Evolutionary conservation across 1,140 invertebrate genomes (phyloP).

Genomic region (Oedothorax gibbosus): DNA sequence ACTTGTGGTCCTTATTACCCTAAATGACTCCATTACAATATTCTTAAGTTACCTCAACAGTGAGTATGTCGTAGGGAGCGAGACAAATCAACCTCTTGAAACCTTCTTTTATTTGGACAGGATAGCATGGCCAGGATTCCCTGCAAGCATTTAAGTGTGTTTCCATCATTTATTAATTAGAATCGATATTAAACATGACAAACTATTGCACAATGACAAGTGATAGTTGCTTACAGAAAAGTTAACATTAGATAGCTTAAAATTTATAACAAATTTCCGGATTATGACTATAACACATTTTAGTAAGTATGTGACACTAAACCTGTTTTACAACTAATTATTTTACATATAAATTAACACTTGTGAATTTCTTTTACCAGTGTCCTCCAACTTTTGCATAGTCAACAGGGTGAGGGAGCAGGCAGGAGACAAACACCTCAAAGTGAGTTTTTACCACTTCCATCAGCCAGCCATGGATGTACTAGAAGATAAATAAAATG

Average conservation of each 20-base stretch:
- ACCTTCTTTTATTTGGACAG: slow-evolving; percentile 95
- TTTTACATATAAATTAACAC: not conserved
- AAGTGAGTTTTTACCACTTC: slow-evolving; percentile 87
- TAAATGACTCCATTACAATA: too few relatives aligned
- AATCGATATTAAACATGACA: not conserved
- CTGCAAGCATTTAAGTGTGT: not conserved
- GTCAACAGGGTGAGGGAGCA: slow-evolving; percentile 87
- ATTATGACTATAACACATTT: too few relatives aligned
- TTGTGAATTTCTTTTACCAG: slow-evolving; percentile 67
- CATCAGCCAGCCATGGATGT: slow-evolving; percentile 92
- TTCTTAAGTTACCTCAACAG: slow-evolving; percentile 76
- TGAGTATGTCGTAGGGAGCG: slow-evolving; percentile 97
- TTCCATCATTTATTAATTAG: too few relatives aligned
- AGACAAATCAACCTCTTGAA: slow-evolving; percentile 92
- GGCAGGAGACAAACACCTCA: slow-evolving; percentile 86
- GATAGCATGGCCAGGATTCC: slow-evolving; percentile 75
- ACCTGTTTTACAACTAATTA: too few relatives aligned
- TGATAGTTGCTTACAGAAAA: not conserved
- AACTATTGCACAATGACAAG: not conserved
- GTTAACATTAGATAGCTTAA: too few relatives aligned
- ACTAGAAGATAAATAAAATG: slow-evolving; percentile 68
- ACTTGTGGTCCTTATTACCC: too few relatives aligned
- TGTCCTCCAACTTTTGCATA: slow-evolving; percentile 83
- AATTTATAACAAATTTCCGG: too few relatives aligned
- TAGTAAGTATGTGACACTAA: too few relatives aligned